Percentiles rank a stretch among this genome's conserved stretches.
Conservation (phyloP, 2,888 invertebrate species). For the Abrostola triplasia region DNA sequence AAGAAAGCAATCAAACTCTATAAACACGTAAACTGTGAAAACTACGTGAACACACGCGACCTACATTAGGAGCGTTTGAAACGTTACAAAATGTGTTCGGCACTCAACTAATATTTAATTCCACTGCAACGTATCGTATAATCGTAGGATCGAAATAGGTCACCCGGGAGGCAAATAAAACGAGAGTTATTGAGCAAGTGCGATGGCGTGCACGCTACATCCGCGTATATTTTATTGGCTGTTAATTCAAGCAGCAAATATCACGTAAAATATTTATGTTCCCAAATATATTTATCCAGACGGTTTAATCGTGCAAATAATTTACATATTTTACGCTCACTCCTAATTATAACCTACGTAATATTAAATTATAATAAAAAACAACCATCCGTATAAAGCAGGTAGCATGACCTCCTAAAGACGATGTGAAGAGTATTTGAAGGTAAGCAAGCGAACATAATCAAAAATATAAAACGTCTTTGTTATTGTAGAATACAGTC, state of each 20-base stretch:
- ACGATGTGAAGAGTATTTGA: conserved; percentile 66
- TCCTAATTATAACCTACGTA: conserved; percentile 28
- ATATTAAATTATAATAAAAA: conserved; percentile 33
- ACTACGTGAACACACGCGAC: conserved; percentile 62
- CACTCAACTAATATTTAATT: conserved; percentile 56
- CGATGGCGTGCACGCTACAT: conserved; percentile 55
- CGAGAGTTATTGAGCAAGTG: conserved; percentile 59
- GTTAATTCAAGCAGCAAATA: conserved; percentile 58
- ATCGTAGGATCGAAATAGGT: conserved; percentile 70
- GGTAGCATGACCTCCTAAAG: conserved; percentile 54
- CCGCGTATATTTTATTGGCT: conserved; percentile 60
- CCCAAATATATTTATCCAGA: conserved; percentile 41
- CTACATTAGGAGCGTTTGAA: conserved; percentile 57
- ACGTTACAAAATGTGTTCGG: conserved; percentile 56
- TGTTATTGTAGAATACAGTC: conserved; percentile 48
- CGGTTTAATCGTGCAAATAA: conserved; percentile 38
- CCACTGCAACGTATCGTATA: conserved; percentile 64
- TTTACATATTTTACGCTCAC: conserved; percentile 39
- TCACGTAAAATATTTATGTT: conserved; percentile 34
- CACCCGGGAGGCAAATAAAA: conserved; percentile 67
- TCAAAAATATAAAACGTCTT: conserved; percentile 50
- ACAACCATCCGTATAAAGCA: conserved; percentile 44
- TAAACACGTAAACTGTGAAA: conserved; percentile 67
- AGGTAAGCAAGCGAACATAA: conserved; percentile 66
- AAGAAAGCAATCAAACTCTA: conserved; percentile 60